These are phyloP conservation scores for Atethmia centrago DNA, from an alignment of 2,888 invertebrate genomes.

Conservation along the genomic window DNA sequence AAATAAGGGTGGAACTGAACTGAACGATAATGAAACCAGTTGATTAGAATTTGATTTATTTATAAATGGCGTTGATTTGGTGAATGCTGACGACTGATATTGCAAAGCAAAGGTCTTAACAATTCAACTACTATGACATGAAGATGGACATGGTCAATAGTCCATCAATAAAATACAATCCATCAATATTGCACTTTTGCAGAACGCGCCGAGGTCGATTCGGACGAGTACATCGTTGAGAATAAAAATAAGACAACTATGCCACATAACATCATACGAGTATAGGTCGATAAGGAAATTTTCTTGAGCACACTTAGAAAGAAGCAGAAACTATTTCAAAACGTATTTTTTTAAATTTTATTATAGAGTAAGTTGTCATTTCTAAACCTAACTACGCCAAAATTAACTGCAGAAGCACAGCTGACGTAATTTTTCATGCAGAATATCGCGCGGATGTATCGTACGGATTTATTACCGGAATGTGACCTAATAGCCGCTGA, in stretches of 20 bases:
- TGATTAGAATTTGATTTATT: neutral
- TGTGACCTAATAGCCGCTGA: slow-evolving; percentile 30
- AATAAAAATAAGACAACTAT: slow-evolving; percentile 65
- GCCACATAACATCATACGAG: slow-evolving; percentile 1
- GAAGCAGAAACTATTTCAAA: neutral
- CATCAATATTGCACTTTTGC: slow-evolving; percentile 46
- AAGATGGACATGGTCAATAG: neutral
- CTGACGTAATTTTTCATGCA: slow-evolving; percentile 68
- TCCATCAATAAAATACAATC: slow-evolving; percentile 24
- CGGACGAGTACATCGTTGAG: slow-evolving; percentile 65
- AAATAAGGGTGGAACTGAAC: neutral
- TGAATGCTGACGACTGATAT: neutral
- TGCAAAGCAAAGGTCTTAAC: neutral
- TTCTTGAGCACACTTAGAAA: slow-evolving; percentile 1
- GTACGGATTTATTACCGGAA: slow-evolving; percentile 46
- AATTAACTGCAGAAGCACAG: slow-evolving; percentile 60
- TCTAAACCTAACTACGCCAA: slow-evolving; percentile 50
- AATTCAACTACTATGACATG: neutral
- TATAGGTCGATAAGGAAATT: neutral
- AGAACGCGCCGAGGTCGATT: slow-evolving; percentile 65
- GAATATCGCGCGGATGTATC: slow-evolving; percentile 50
- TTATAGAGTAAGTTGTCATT: slow-evolving; percentile 36
- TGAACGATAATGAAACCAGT: neutral
- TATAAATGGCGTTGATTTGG: neutral
- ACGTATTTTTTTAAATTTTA: neutral